Evolutionary conservation across 2,113 vertebrate species (phyloP), one percentile per base, ranked within the genome.

Genomic region (Cheirogaleus medius): DNA sequence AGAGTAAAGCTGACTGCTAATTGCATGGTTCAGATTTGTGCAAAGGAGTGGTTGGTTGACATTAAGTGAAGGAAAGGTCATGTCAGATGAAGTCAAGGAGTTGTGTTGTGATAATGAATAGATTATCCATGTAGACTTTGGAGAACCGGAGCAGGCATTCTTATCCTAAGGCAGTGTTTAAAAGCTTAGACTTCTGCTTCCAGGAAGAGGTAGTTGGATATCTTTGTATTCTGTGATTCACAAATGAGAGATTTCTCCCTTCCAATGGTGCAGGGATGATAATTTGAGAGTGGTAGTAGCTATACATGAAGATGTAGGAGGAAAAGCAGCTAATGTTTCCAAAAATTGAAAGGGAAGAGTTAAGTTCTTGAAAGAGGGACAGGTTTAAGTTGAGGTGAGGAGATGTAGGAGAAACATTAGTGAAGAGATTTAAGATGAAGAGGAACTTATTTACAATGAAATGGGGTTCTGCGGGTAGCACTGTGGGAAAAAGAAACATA

Each of bases 371-470:
- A 83, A 54, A 82, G 47, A 90, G 34, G 60, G 27, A 27, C n/a
- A 39, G 77, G 25, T 74, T 93, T 64, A 86, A 76, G n/a, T 71
- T 91, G 77, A 60, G 49, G 21, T 73, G 44, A 89, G 54, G 32
- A 73, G n/a, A 5, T 56, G 3, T 49, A 68, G 54, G 82, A 58
- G 84, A n/a, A 93, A 18, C 7, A 5, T 6, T 64, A 78, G 78
- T 82, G 63, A 68, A 89, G 84, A 87, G 49, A 92, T 49, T 92
- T 94, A 73, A 74, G 42, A 23, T n/a, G 82, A 66, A 69, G 58
- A 90, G n/a, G 42, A 66, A 5, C n/a, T 88, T 91, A 54, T 54
- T 92, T 66, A 82, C 14, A 78, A 5, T 87, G 71, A 85, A 86
- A 54, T 86, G 71, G 64, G 37, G 11, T 82, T 94, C 37, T 90